Evolutionary conservation across 2,113 vertebrate genomes (phyloP), one percentile per base, ranked within the genome.

Genomic region (Chlorodrepanis virens): DNA sequence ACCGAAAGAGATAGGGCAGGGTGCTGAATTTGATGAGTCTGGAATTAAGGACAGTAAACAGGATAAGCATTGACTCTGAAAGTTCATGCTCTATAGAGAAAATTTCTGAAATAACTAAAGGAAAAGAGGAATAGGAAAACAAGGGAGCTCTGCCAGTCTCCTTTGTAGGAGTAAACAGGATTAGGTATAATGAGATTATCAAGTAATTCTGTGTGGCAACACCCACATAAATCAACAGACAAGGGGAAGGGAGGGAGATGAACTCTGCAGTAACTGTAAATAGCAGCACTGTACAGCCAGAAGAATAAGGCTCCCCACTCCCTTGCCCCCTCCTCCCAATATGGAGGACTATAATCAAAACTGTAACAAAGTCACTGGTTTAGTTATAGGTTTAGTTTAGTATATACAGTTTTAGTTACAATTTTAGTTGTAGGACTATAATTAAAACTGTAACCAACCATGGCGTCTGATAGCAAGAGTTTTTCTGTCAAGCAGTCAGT

Each of bases 141-240:
- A 96, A 91, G 63, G 47, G 47, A 94, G 54, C 27, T 89, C 49
- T 93, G 80, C 69, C 47, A 39, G 86, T 80, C 76, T 94, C 76
- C 94, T 97, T 90, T 94, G 87, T 92, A 95, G 87, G 52, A 96
- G 83, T 89, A 98, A 98, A 98, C 88, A 97, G 94, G 96, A 98
- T 98, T 98, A 98, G 14, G 54, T 82, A 24, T 96, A 97, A 98
- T 96, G 76, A 96, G 97, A 98, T 98, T 97, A 97, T 96, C 94
- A 92, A 40, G 77, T 93, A 74, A 54, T 89, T 92, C 79, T 78
- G 45, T 91, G 65, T 82, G 64, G 53, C 64, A 89, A 75, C 80
- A 91, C 35, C 42, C 78, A 90, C 39, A 83, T 79, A 95, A 89
- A 96, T 91, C 78, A 96, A 61, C 69, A 83, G 68, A 76, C 50